Conservation (phyloP, 2,888 invertebrate species). For the Stramonita haemastoma region DNA sequence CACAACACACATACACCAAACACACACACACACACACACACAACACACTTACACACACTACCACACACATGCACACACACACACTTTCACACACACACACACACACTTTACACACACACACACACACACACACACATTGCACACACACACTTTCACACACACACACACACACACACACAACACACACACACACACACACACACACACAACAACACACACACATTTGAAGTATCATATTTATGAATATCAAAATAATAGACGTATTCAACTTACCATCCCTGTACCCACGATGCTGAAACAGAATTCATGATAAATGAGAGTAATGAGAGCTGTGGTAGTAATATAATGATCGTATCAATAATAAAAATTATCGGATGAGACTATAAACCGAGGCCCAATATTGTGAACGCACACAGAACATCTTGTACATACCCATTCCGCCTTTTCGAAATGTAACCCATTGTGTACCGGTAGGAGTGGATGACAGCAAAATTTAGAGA, state of each 20-base stretch:
- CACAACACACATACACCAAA: too few species aligned
- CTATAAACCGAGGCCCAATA: too few species aligned
- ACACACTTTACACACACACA: not conserved
- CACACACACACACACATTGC: not conserved
- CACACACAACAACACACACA: not conserved
- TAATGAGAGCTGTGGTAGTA: too few species aligned
- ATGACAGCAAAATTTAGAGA: too few species aligned
- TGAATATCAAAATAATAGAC: not conserved
- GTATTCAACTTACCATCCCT: slow-evolving; percentile 12
- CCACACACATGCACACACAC: too few species aligned
- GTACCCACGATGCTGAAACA: slow-evolving; percentile 15
- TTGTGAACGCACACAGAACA: too few species aligned
- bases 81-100: not conserved
- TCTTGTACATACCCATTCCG: too few species aligned
- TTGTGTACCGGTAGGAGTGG: too few species aligned
- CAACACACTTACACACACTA: too few species aligned
- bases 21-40: not conserved
- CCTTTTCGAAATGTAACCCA: too few species aligned
- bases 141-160: not conserved
- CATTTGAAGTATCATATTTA: not conserved
- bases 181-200: slow-evolving; percentile 2
- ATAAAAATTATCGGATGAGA: too few species aligned
- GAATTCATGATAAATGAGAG: not conserved
- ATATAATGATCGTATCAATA: too few species aligned
- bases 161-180: not conserved